Conservation (phyloP, 1,140 invertebrate genomes). For the Papilio dardanus region DNA sequence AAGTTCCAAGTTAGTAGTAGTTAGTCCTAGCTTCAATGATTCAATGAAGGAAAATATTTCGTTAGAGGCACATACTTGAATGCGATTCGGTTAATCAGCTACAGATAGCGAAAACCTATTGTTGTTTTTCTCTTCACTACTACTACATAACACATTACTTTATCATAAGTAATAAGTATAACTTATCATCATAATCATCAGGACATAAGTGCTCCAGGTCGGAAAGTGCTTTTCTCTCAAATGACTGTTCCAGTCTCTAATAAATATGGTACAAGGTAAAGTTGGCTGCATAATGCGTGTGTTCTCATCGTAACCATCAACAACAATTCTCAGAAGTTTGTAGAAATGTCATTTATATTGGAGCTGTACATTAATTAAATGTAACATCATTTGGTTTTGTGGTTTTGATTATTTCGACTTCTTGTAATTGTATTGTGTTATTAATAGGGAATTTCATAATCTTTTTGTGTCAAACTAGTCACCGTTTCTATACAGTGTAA, state of each 20-base stretch:
- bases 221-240: neutral
- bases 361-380: neutral
- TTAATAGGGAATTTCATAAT: neutral
- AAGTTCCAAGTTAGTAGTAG: no score
- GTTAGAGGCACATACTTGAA: no score
- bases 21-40: no score
- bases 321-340: slow-evolving; percentile 5
- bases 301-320: neutral
- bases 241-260: neutral
- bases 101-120: no score
- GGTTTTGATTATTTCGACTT: slow-evolving; percentile 10
- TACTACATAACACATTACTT: no score
- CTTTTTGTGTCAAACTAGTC: neutral
- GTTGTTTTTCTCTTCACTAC: no score
- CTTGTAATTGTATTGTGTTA: neutral
- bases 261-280: neutral
- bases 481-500: neutral
- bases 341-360: neutral
- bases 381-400: slow-evolving; percentile 5
- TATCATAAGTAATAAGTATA: no score
- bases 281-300: neutral
- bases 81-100: no score
- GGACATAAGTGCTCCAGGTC: no score
- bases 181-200: no score
- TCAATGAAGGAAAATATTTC: no score